These are phyloP conservation scores for Lichenostomus cassidix DNA, from an alignment of 2,113 vertebrate genomes.

Conservation along the genomic window DNA sequence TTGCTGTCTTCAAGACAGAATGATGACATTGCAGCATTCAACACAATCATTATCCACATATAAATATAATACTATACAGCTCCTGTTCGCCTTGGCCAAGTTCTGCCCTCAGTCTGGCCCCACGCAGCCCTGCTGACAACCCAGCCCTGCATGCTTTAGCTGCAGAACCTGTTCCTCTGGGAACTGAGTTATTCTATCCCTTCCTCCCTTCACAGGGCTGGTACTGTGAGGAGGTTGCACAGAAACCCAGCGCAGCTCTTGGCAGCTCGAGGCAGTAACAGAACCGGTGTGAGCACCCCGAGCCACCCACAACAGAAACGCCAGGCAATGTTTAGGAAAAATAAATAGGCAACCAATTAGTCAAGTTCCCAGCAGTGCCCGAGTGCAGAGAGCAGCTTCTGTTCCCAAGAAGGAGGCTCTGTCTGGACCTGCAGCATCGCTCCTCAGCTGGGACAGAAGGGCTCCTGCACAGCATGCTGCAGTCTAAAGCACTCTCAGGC, in stretches of 20 bases:
- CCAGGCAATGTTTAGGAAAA: slow-evolving; percentile 25
- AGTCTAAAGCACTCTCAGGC: neutral
- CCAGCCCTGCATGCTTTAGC: neutral
- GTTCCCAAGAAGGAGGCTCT: neutral
- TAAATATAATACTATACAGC: slow-evolving; percentile 24
- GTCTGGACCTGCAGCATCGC: neutral
- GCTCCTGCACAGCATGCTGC: neutral
- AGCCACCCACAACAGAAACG: neutral
- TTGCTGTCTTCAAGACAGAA: slow-evolving; percentile 69
- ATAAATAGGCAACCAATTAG: slow-evolving; percentile 4
- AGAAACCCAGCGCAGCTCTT: neutral
- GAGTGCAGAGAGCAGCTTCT: neutral
- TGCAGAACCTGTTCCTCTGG: slow-evolving; percentile 20
- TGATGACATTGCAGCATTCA: slow-evolving; percentile 36
- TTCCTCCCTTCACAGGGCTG: neutral
- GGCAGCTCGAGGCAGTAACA: neutral
- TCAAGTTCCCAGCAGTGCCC: slow-evolving; percentile 11
- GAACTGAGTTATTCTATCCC: neutral
- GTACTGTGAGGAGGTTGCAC: neutral
- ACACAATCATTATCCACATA: slow-evolving; percentile 23
- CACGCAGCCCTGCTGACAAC: neutral
- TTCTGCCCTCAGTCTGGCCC: neutral
- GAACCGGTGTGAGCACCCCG: neutral
- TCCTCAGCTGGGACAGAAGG: neutral
- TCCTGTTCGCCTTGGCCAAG: neutral